Evolutionary conservation across 64 coral and sea anemone genomes (phyloP).

Genomic region (Actinia equina): DNA sequence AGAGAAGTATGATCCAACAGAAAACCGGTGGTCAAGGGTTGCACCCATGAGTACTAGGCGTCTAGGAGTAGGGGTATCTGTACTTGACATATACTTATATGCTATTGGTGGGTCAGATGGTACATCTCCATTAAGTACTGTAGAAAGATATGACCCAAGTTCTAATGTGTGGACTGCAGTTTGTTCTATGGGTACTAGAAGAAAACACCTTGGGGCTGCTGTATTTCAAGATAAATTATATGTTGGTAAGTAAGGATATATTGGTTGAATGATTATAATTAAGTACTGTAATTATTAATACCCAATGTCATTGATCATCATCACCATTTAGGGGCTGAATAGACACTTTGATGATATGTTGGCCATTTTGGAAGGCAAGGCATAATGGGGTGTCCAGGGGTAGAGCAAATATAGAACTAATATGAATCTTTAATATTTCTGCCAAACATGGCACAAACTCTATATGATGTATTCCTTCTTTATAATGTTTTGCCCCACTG

Average conservation of each 20-base stretch:
- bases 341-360: too few relatives aligned
- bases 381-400: too few relatives aligned
- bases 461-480: too few relatives aligned
- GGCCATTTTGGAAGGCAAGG: too few relatives aligned
- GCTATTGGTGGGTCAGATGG: constrained; percentile 97
- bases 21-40: constrained; percentile 95
- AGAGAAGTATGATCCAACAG: constrained; percentile 97
- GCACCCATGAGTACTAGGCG: constrained; percentile 96
- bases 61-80: constrained; percentile 92
- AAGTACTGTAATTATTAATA: background rate
- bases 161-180: constrained; percentile 76
- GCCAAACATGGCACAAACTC: too few relatives aligned
- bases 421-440: too few relatives aligned
- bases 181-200: constrained; percentile 88
- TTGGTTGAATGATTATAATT: background rate
- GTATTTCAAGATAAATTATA: constrained; percentile 97
- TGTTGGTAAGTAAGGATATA: constrained; percentile 84
- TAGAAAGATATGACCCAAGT: constrained; percentile 91
- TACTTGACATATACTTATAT: constrained; percentile 78
- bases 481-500: too few relatives aligned
- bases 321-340: too few relatives aligned
- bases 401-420: too few relatives aligned
- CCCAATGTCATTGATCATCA: too few relatives aligned
- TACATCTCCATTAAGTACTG: constrained; percentile 98
- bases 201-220: constrained; percentile 94